Evolutionary conservation across 2,888 invertebrate species (phyloP), one percentile per base, ranked within the genome.

Genomic region (Leptopilina drosophilae): DNA sequence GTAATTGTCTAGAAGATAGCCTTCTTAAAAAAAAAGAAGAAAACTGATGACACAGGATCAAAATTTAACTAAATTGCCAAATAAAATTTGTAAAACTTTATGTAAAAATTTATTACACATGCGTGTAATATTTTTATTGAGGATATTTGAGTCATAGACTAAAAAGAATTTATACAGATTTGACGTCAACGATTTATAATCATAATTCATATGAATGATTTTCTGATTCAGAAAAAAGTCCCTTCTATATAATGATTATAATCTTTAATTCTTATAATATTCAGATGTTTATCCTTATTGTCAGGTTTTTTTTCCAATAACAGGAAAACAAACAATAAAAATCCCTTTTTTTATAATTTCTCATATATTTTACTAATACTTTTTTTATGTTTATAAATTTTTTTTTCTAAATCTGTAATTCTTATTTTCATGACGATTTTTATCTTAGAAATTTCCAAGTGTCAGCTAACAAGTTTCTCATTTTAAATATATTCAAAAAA

Each of bases 1-100:
- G 85, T 86, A 88, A 88, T 89, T 88, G 85, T 84, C 82, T 82
- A 81, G 82, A 78, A 85, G 81, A 82, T 81, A 82, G 81, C 67
- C 78, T 78, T 78, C 66, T 83, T 82, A 79, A 77, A 78, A 81
- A 77, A 80, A 77, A 33, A 33, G 3, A 33, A 33, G 3, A 33
- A 33, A 33, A 33, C 33, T 33, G 5, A 75, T 80, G 78, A 81
- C 1, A 8, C 26, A 42, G 42, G 20, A 69, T 69, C 20, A 53
- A 69, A 33, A 15, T 49, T 69, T 8, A 15, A 26, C 8, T 14
- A 26, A 53, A 14, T 14, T 49, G 20, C 49, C n/a, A 49, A 53
- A 26, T 69, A 69, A 53, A 40, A 49, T 49, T 49, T 49, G 49
- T 49, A 49, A 20, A 49, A 49, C 11, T 49, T 11, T 11, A 11